Evolutionary conservation across 2,888 invertebrate species (phyloP).

Genomic region (Amphipyra berbera): DNA sequence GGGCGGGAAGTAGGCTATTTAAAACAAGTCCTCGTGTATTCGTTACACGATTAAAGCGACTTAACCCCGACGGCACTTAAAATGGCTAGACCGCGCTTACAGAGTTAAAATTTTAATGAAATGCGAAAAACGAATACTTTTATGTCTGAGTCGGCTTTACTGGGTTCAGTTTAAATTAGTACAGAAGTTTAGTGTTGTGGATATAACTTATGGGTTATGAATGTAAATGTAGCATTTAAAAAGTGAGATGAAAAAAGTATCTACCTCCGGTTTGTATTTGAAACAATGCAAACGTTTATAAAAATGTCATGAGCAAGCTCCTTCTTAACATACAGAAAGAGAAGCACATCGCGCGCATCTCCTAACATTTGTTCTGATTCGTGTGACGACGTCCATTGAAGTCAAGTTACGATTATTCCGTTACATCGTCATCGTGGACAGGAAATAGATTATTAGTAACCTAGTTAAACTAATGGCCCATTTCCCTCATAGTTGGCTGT

Average conservation of each 20-base stretch:
- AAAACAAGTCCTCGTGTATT: constrained; percentile 73
- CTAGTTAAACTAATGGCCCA: no score
- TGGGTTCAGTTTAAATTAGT: constrained; percentile 64
- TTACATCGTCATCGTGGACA: no score
- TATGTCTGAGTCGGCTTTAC: constrained; percentile 68
- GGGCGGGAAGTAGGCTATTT: constrained; percentile 62
- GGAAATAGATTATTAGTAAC: no score
- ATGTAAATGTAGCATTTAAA: constrained; percentile 48
- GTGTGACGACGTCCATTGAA: no score
- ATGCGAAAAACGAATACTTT: constrained; percentile 79
- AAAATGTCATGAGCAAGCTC: no score
- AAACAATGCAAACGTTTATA: neutral
- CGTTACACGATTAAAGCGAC: constrained; percentile 77
- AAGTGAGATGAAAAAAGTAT: constrained; percentile 5
- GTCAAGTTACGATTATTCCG: no score
- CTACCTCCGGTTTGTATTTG: neutral
- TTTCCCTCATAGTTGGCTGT: no score
- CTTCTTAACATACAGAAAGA: no score
- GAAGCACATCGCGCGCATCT: no score
- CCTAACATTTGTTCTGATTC: no score
- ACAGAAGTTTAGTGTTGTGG: constrained; percentile 50
- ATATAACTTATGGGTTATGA: constrained; percentile 49
- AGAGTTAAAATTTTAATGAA: constrained; percentile 79
- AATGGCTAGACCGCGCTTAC: constrained; percentile 76
- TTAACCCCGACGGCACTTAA: constrained; percentile 71